A percentile compares a stretch with the other conserved stretches of the same genome.
Conservation (phyloP, 2,888 invertebrate genomes). For the Drosophila vallismaia region DNA sequence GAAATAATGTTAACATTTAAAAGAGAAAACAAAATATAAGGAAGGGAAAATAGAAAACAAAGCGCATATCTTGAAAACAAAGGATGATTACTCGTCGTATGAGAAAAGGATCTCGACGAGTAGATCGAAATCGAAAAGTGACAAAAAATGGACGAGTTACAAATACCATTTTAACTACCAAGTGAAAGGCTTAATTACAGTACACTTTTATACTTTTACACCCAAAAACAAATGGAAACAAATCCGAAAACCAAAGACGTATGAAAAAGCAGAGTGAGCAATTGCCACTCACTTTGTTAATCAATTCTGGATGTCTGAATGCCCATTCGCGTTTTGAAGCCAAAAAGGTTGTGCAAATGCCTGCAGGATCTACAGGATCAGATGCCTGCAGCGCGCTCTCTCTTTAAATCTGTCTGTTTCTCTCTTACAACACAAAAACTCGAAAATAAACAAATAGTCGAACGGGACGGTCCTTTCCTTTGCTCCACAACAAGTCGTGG, state of each 20-base stretch:
- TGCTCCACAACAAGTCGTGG: background rate
- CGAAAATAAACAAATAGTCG: slow-evolving; percentile 42
- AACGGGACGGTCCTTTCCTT: slow-evolving; percentile 2
- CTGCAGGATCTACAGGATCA: slow-evolving; percentile 47
- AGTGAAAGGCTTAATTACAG: slow-evolving; percentile 59
- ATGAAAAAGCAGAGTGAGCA: slow-evolving; percentile 49
- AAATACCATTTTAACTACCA: slow-evolving; percentile 65
- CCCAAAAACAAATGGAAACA: slow-evolving; percentile 53
- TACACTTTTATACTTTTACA: slow-evolving; percentile 83
- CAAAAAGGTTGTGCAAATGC: slow-evolving; percentile 73
- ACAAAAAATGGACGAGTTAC: slow-evolving; percentile 56
- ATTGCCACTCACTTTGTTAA: slow-evolving; percentile 19
- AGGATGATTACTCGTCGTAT: slow-evolving; percentile 17
- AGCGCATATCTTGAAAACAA: slow-evolving; percentile 77
- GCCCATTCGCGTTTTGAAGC: slow-evolving; percentile 69
- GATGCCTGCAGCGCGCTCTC: slow-evolving; percentile 59
- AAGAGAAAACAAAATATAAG: slow-evolving; percentile 21
- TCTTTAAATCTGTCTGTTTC: slow-evolving; percentile 64
- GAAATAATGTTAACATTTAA: slow-evolving; percentile 80
- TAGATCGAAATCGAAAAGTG: slow-evolving; percentile 39
- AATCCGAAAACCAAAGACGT: slow-evolving; percentile 42
- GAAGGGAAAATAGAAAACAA: slow-evolving; percentile 63
- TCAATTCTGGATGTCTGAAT: slow-evolving; percentile 52
- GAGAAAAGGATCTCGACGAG: slow-evolving; percentile 25
- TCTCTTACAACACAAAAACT: slow-evolving; percentile 23